Evolutionary conservation across 1,140 invertebrate genomes (phyloP).

Genomic region (Dendroctonus ponderosae): DNA sequence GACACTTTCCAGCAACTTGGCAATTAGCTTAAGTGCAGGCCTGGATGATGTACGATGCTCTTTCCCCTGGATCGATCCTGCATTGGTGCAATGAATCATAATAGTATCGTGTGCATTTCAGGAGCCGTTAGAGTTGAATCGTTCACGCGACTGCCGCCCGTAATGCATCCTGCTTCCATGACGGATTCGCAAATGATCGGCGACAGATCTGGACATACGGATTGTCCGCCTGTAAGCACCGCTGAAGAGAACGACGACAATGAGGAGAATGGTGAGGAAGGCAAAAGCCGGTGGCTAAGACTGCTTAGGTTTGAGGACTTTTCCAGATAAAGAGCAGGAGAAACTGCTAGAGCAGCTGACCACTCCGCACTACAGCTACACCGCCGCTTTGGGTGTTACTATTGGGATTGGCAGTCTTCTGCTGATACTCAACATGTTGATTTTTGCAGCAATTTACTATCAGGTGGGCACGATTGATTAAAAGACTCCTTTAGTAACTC

Average conservation of each 20-base stretch:
- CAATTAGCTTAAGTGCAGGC: conserved; percentile 20
- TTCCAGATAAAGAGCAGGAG: conserved; percentile 53
- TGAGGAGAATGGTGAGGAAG: conserved; percentile 12
- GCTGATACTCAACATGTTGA: conserved; percentile 80
- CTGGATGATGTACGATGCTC: conserved; percentile 5
- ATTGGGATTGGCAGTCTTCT: conserved; percentile 85
- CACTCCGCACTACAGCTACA: conserved; percentile 65
- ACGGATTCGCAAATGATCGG: conserved; percentile 44
- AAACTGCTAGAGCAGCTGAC: conserved; percentile 56
- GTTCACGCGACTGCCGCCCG: conserved; percentile 57
- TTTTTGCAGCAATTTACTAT: conserved; percentile 86
- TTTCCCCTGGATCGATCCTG: not conserved
- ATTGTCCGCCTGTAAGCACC: conserved; percentile 51
- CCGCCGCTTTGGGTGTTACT: conserved; percentile 82
- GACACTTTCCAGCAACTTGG: conserved; percentile 10
- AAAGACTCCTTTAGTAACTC: not conserved
- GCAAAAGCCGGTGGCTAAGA: too few species aligned
- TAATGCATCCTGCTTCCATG: conserved; percentile 50
- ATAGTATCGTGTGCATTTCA: conserved; percentile 30
- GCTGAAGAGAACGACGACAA: conserved; percentile 36
- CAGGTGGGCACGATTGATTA: conserved; percentile 42
- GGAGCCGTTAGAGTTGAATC: conserved; percentile 60
- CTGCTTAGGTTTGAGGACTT: not conserved
- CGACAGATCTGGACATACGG: conserved; percentile 40
- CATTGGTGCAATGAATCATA: too few species aligned